Conservation (phyloP, 1,140 invertebrate species). For the Cydia splendana region DNA sequence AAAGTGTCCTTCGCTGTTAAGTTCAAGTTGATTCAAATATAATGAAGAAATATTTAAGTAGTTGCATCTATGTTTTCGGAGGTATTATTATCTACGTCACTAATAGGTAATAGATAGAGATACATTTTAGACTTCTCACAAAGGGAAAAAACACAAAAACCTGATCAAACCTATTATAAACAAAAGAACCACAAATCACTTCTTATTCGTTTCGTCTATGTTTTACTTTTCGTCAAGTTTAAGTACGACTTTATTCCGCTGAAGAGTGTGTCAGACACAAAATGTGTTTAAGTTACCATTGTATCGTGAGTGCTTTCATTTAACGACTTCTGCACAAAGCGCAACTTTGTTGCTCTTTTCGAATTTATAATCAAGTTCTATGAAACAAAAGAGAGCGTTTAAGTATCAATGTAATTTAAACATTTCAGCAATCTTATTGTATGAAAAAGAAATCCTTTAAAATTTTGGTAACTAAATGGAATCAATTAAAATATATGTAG, state of each 20-base stretch:
- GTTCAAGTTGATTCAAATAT: too few relatives aligned
- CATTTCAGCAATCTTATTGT: too few relatives aligned
- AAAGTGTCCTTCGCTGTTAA: too few relatives aligned
- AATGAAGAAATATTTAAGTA: too few relatives aligned
- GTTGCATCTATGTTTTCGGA: too few relatives aligned
- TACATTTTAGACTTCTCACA: background rate
- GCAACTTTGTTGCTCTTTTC: conserved; percentile 15
- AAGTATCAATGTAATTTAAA: background rate
- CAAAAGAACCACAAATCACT: background rate
- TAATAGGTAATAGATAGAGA: too few relatives aligned
- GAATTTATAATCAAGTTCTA: background rate
- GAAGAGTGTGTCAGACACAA: background rate
- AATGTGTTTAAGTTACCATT: background rate
- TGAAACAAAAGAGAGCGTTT: background rate
- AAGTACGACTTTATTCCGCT: background rate
- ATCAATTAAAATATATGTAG: too few relatives aligned
- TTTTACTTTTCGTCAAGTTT: background rate
- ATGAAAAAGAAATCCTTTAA: too few relatives aligned
- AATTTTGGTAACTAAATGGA: too few relatives aligned
- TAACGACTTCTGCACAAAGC: conserved; percentile 1
- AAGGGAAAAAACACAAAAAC: background rate
- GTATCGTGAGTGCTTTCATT: background rate
- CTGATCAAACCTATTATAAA: background rate
- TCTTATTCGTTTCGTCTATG: background rate
- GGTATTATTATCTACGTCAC: too few relatives aligned